phyloP scores from a whole-genome alignment of 2,113 vertebrate genomes.

The Macquaria ambigua region DNA sequence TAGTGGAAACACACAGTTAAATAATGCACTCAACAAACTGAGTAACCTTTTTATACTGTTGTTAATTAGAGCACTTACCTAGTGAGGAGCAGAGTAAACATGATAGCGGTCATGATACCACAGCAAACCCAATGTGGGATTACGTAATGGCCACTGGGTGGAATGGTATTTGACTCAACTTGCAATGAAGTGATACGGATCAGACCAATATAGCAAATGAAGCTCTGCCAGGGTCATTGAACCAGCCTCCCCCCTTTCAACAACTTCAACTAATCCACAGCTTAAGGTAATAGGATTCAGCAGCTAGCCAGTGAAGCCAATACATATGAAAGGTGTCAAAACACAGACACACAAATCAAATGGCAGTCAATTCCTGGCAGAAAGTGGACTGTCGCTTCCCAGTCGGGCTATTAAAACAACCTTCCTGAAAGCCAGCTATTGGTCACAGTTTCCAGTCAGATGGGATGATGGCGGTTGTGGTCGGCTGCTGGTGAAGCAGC shows the following conservation, averaged over 20 bases:
- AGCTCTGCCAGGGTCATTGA: conserved; percentile 48
- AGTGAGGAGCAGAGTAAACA: neutral
- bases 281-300: conserved; percentile 83
- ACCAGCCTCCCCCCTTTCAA: conserved; percentile 56
- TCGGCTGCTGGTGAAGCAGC: conserved; percentile 1
- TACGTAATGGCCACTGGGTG: neutral
- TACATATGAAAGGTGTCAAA: conserved; percentile 64
- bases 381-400: neutral
- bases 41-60: neutral
- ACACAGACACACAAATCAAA: conserved; percentile 47
- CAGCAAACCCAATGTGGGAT: neutral
- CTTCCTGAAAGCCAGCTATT: conserved; percentile 5
- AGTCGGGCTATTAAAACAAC: neutral
- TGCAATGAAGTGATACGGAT: conserved; percentile 45
- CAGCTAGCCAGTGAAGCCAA: conserved; percentile 32
- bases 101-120: neutral
- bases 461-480: neutral
- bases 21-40: neutral
- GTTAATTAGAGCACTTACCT: neutral
- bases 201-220: conserved; percentile 61
- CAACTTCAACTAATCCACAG: conserved; percentile 76
- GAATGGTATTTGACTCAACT: conserved; percentile 17
- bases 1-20: neutral
- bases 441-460: conserved; percentile 5
- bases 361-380: neutral